Conservation (phyloP, 2,113 vertebrate species). For the Gambusia holbrooki region DNA sequence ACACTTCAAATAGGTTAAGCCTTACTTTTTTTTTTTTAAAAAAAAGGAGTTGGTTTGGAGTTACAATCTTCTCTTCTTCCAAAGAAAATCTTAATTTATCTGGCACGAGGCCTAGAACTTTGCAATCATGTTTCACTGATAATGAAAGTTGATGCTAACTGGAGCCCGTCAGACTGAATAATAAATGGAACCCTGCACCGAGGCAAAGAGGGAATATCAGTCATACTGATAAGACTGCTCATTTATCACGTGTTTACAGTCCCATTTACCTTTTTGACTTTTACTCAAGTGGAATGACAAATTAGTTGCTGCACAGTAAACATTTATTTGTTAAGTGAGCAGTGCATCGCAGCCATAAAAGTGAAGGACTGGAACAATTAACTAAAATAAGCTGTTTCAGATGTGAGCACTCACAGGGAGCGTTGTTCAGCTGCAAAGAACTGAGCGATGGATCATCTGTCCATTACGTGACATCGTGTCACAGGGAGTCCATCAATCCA, state of each 20-base stretch:
- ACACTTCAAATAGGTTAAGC: background rate
- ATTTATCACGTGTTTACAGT: slow-evolving; percentile 53
- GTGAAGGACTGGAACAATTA: slow-evolving; percentile 24
- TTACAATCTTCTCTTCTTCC: slow-evolving; percentile 13
- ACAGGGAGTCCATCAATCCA: slow-evolving; percentile 26
- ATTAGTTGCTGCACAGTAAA: slow-evolving; percentile 17
- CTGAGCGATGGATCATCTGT: slow-evolving; percentile 45
- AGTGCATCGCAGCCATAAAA: slow-evolving; percentile 14
- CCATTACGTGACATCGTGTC: slow-evolving; percentile 9
- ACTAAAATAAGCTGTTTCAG: slow-evolving; percentile 29
- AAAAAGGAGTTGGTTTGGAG: slow-evolving; percentile 27
- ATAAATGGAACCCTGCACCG: slow-evolving; percentile 55
- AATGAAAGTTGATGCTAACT: slow-evolving; percentile 54
- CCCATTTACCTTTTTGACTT: slow-evolving; percentile 59
- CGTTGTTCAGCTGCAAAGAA: slow-evolving; percentile 20
- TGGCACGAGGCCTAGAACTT: slow-evolving; percentile 31
- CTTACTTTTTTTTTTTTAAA: slow-evolving; percentile 7
- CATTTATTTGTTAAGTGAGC: slow-evolving; percentile 20
- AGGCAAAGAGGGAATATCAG: slow-evolving; percentile 45
- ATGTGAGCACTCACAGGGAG: slow-evolving; percentile 19
- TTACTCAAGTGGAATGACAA: slow-evolving; percentile 52
- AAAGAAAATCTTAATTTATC: slow-evolving; percentile 28
- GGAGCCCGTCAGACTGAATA: slow-evolving; percentile 37
- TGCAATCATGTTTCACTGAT: slow-evolving; percentile 42
- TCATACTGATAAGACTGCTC: slow-evolving; percentile 44